phyloP scores from a whole-genome alignment of 2,113 vertebrate species.

The Proteles cristata region DNA sequence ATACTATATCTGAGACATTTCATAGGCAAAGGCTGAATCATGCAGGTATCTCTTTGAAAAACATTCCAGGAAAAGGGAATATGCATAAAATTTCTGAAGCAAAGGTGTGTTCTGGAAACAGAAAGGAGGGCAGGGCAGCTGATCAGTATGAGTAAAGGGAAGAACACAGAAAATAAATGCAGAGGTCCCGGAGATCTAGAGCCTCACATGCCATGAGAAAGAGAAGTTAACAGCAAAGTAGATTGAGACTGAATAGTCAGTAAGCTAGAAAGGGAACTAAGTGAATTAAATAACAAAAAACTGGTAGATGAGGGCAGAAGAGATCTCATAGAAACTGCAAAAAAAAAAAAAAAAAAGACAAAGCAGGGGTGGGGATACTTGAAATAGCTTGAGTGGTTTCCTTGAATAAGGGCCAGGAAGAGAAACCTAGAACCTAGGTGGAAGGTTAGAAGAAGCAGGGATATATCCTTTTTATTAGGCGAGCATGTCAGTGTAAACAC shows the following conservation, averaged over 20 bases:
- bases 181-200: not conserved
- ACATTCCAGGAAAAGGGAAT: not conserved
- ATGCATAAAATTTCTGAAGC: not conserved
- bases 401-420: not conserved
- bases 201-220: not conserved
- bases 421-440: too few species aligned
- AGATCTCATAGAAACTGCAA: not conserved
- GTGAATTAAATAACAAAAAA: not conserved
- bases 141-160: not conserved
- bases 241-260: not conserved
- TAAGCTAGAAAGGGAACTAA: not conserved
- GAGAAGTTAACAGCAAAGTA: not conserved
- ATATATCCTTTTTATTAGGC: not conserved
- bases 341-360: not conserved
- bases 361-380: not conserved
- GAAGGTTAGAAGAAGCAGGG: not conserved
- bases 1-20: not conserved
- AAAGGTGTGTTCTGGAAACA: not conserved
- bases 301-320: not conserved
- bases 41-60: not conserved
- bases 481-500: not conserved
- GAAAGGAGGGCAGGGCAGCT: not conserved
- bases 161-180: not conserved
- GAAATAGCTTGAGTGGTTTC: not conserved
- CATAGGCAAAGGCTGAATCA: not conserved